A percentile compares a stretch with the other conserved stretches of the same genome.
Evolutionary conservation across 2,113 vertebrate genomes (phyloP).

Genomic region (Gorsachius goisagi): DNA sequence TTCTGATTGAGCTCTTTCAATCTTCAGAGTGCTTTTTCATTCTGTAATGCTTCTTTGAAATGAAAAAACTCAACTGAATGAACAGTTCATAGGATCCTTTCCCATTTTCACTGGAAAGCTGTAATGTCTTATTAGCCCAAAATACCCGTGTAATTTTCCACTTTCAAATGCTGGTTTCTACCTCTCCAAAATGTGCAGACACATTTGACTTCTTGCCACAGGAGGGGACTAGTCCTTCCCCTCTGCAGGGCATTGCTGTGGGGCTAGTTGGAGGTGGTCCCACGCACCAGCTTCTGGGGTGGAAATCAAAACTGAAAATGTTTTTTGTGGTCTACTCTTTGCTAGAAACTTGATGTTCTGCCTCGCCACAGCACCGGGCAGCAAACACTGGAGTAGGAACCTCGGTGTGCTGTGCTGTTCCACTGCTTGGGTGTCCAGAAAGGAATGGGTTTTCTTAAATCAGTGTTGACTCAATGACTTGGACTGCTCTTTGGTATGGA

Average conservation of each 20-base stretch:
- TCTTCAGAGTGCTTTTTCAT: neutral
- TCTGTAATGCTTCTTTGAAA: neutral
- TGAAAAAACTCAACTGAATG: neutral
- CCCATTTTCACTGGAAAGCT: neutral
- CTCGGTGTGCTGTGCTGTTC: neutral
- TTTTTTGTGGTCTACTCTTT: neutral
- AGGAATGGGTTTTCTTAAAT: neutral
- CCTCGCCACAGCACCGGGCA: neutral
- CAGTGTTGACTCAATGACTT: neutral
- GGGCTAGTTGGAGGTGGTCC: neutral
- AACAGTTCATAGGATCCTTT: neutral
- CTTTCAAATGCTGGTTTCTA: neutral
- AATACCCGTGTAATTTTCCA: slow-evolving; percentile 21
- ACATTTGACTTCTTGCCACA: neutral
- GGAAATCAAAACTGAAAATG: neutral
- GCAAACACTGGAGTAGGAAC: neutral
- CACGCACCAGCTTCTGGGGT: neutral
- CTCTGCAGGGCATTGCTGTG: neutral
- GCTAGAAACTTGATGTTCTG: neutral
- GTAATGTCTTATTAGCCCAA: neutral
- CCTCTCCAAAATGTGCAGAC: neutral
- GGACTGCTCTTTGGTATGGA: neutral
- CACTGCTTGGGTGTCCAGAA: neutral
- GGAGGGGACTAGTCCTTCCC: neutral
- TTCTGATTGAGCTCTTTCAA: neutral